phyloP scores from a whole-genome alignment of 2,113 vertebrate species.

The Oriolus oriolus region DNA sequence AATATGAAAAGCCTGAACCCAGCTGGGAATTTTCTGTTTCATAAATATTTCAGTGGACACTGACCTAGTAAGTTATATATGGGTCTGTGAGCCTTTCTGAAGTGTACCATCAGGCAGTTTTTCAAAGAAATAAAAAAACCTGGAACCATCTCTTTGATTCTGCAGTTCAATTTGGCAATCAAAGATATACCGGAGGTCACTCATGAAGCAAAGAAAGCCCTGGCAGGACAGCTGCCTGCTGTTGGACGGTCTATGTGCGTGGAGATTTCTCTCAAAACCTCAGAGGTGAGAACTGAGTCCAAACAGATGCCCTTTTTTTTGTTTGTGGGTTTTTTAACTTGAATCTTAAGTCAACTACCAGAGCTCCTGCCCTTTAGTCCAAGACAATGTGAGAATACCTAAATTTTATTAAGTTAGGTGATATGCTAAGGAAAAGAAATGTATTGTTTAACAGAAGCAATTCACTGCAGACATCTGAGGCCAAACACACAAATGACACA shows the following conservation, averaged over 20 bases:
- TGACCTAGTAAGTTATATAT: background rate
- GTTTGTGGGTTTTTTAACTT: background rate
- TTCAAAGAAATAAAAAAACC: background rate
- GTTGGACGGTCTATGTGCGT: slow-evolving; percentile 97
- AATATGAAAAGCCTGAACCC: background rate
- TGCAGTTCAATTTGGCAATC: slow-evolving; percentile 96
- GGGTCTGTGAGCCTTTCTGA: background rate
- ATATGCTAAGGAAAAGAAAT: background rate
- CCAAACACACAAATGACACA: background rate
- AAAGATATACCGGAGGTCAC: slow-evolving; percentile 99
- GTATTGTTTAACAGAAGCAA: background rate
- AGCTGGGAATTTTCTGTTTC: background rate
- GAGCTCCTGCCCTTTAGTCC: background rate
- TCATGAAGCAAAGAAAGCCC: slow-evolving; percentile 97
- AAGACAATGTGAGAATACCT: background rate
- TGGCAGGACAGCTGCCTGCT: slow-evolving; percentile 91
- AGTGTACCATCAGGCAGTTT: background rate
- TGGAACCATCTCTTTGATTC: background rate
- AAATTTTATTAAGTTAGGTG: background rate
- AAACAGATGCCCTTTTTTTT: background rate
- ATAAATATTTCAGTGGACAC: background rate
- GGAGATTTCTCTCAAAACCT: slow-evolving; percentile 97
- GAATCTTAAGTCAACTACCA: background rate
- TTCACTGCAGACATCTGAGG: background rate
- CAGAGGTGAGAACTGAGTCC: slow-evolving; percentile 81